A percentile compares a stretch with the other conserved stretches of the same genome.
These are phyloP conservation scores for Brevimyrus niger DNA, from an alignment of 2,113 vertebrate genomes.

Conservation along the genomic window DNA sequence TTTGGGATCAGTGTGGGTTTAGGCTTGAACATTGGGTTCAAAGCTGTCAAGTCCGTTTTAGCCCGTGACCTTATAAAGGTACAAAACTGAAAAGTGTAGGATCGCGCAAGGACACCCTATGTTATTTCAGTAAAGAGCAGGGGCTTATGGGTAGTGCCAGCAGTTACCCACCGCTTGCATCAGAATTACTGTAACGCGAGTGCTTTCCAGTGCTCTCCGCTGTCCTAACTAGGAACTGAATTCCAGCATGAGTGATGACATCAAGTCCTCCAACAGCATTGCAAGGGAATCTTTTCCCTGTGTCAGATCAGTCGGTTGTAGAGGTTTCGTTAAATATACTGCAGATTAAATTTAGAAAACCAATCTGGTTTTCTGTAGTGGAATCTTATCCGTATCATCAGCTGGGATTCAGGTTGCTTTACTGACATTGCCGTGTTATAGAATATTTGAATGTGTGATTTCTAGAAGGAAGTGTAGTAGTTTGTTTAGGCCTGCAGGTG, in stretches of 20 bases:
- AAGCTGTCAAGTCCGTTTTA: not conserved
- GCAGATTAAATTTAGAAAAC: not conserved
- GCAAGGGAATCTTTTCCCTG: not conserved
- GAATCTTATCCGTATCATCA: not conserved
- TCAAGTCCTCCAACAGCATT: not conserved
- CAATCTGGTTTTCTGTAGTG: not conserved
- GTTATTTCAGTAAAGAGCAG: not conserved
- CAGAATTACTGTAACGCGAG: constrained; percentile 23
- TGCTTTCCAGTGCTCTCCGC: not conserved
- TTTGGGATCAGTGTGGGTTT: not conserved
- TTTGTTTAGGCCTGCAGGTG: not conserved
- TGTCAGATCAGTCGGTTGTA: not conserved
- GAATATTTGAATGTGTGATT: not conserved
- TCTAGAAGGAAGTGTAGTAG: not conserved
- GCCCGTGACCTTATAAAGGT: not conserved
- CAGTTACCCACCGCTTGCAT: constrained; percentile 31
- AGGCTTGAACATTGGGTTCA: not conserved
- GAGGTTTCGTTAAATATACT: not conserved
- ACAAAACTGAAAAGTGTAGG: not conserved
- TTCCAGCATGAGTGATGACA: not conserved
- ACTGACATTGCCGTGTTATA: not conserved
- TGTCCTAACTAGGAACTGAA: constrained; percentile 6
- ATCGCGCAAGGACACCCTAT: not conserved
- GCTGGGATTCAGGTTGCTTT: not conserved
- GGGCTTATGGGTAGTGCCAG: not conserved